A percentile compares a stretch with the other conserved stretches of the same genome.
phyloP scores from a whole-genome alignment of 1,140 invertebrate genomes.

The Carcinoscorpius rotundicauda region DNA sequence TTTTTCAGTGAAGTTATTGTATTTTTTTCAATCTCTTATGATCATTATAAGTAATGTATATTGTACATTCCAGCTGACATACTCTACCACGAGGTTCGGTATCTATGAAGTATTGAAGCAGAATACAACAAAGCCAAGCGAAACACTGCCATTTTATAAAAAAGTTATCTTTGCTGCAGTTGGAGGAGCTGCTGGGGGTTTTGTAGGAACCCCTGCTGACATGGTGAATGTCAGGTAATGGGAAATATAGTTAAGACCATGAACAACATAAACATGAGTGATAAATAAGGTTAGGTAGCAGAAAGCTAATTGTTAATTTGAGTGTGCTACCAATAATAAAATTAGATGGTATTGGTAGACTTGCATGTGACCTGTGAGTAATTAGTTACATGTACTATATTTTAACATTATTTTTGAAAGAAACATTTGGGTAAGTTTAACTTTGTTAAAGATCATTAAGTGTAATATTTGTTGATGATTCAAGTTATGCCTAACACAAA shows the following conservation, averaged over 20 bases:
- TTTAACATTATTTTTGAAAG: no score
- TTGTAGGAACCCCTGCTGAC: slow-evolving; percentile 80
- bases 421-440: no score
- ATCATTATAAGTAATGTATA: slow-evolving; percentile 2
- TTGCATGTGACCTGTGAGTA: no score
- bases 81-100: slow-evolving; percentile 94
- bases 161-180: slow-evolving; percentile 67
- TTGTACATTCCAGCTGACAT: slow-evolving; percentile 51
- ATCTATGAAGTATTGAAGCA: slow-evolving; percentile 79
- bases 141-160: slow-evolving; percentile 48
- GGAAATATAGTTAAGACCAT: slow-evolving; percentile 1
- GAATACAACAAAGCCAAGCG: slow-evolving; percentile 33
- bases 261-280: no score
- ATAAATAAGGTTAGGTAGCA: no score
- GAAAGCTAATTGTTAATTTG: no score
- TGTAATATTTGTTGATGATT: no score
- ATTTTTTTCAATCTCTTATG: neutral
- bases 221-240: slow-evolving; percentile 79
- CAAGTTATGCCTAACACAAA: no score
- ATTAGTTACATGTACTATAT: no score
- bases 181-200: slow-evolving; percentile 76
- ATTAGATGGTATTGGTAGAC: no score
- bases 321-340: no score
- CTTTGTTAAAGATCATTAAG: no score
- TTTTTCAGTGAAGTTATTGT: slow-evolving; percentile 3